Evolutionary conservation across 2,797 vertebrate species (phyloP).

Genomic region (Triplophysa yarkandensis): DNA sequence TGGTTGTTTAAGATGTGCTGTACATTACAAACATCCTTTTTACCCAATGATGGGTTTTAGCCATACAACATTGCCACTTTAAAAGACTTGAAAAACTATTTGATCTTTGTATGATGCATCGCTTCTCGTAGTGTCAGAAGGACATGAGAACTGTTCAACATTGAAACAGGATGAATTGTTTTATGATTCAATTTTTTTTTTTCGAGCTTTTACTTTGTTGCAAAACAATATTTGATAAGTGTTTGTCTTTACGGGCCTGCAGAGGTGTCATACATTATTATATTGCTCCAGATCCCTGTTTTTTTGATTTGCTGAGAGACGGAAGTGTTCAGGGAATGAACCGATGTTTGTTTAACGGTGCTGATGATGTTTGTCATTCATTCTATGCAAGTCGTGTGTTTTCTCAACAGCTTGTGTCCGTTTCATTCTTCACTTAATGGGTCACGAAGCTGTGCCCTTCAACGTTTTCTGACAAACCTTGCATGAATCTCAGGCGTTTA

Average conservation of each 20-base stretch:
- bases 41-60: background rate
- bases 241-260: conserved; percentile 40
- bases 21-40: background rate
- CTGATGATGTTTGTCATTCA: conserved; percentile 67
- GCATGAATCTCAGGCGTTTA: conserved; percentile 59
- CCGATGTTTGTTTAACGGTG: conserved; percentile 73
- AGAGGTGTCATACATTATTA: conserved; percentile 28
- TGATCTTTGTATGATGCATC: background rate
- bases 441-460: background rate
- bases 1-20: background rate
- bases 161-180: background rate
- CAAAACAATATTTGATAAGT: background rate
- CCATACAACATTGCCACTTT: background rate
- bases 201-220: background rate
- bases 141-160: conserved; percentile 12
- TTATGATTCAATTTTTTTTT: background rate
- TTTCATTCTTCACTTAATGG: conserved; percentile 24
- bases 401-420: conserved; percentile 42
- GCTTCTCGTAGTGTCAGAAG: background rate
- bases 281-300: conserved; percentile 57
- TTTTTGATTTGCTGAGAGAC: conserved; percentile 27
- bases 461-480: conserved; percentile 33
- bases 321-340: conserved; percentile 56
- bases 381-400: conserved; percentile 79
- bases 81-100: background rate